Evolutionary conservation across 1,140 invertebrate species (phyloP), one percentile per base, ranked within the genome.

Genomic region (Drosophila leontia): DNA sequence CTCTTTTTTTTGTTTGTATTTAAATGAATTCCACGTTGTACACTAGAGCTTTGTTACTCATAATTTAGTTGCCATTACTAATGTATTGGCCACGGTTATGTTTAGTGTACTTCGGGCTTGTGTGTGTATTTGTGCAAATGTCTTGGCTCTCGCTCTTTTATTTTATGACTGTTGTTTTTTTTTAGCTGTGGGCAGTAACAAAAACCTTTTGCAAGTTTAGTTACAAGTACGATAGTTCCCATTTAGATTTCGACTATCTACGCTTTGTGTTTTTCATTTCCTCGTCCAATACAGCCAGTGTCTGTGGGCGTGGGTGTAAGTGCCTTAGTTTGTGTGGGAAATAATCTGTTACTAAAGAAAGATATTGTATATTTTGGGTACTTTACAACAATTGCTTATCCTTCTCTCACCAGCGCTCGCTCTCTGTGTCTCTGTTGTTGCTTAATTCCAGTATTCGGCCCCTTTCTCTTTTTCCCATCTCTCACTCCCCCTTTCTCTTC

Each of bases 341-440:
- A 23, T 42, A 60, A 57, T 34, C 59, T 63, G 65, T 64, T 44
- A 75, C 74, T 63, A 75, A 63, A 74, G 48, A 57, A 76, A 76
- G 34, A 51, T 39, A 45, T 60, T 60, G 65, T 77, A 53, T 42
- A 53, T 42, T 76, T 78, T 19, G 13, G 37, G 39, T 72, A 56
- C 45, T 67, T 80, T 68, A 75, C 61, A 80, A 80, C 61, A 51
- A 29, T 35, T 15, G 19, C 12, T 7, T 13, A 9, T 15, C 11
- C 29, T 35, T n/a, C 44, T 32, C 47, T 41, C 26, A 15, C 17
- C 62, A 29, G 50, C 12, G 13, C 11, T 26, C 29, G 19, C n/a
- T 50, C 26, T 45, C 44, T 45, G 42, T 19, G 42, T 12, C 11
- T 19, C 11, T 45, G 44, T 17, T 6, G 19, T 45, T 23, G 19